Conservation (phyloP, 2,888 invertebrate species). For the Troilus luridus region DNA sequence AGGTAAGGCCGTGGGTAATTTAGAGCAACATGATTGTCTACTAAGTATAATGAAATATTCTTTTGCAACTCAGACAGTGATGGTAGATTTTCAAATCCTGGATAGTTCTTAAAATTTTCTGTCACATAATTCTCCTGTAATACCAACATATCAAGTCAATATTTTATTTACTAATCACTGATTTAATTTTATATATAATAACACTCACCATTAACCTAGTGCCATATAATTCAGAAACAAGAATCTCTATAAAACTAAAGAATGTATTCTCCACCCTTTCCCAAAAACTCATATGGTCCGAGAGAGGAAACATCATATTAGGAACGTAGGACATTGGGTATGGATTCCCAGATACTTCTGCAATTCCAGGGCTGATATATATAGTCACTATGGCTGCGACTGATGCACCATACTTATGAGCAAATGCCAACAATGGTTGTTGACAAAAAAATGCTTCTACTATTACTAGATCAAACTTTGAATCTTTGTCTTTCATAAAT, state of each 20-base stretch:
- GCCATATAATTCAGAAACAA: constrained; percentile 17
- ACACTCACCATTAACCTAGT: not conserved
- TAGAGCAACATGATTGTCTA: constrained; percentile 34
- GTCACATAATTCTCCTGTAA: not conserved
- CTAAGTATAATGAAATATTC: constrained; percentile 41
- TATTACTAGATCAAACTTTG: constrained; percentile 61
- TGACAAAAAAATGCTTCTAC: constrained; percentile 61
- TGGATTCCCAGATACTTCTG: constrained; percentile 10
- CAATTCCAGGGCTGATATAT: constrained; percentile 8
- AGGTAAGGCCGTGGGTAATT: constrained; percentile 80
- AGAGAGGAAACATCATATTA: constrained; percentile 4
- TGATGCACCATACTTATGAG: constrained; percentile 46
- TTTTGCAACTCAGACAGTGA: not conserved
- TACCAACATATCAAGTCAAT: not conserved
- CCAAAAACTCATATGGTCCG: constrained; percentile 42
- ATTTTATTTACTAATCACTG: not conserved
- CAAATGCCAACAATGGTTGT: constrained; percentile 59
- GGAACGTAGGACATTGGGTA: constrained; percentile 1
- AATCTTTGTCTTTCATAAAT: constrained; percentile 53
- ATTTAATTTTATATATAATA: not conserved
- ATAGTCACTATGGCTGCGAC: not conserved
- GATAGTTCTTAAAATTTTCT: not conserved
- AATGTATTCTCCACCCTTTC: constrained; percentile 37
- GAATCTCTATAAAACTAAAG: not conserved
- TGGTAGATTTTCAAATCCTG: constrained; percentile 52